Base-by-base conservation (phyloP, 2,797 vertebrate genomes). In the Coilia nasus region DNA sequence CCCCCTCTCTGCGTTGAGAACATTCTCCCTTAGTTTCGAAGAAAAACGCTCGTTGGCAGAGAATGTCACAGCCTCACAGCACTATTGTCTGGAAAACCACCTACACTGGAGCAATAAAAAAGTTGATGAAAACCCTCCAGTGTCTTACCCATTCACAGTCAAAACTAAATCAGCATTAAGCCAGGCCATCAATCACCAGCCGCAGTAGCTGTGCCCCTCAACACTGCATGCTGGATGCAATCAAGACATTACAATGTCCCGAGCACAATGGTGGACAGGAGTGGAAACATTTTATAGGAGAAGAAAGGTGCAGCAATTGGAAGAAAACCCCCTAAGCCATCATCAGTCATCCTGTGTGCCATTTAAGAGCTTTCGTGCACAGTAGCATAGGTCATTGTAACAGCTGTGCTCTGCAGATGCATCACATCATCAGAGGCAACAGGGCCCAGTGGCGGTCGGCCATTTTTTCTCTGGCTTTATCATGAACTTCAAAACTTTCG, bases 271-370 rank as follows among this genome's bases (percentile, higher is more conserved):
- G 31, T 9, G 1, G 35, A 78, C 71, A 44, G 71, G 71, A 83
- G 67, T 64, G 7, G 14, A 83, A 86, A 82, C 83, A 64, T 46
- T 11, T 85, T 87, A 59, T 1, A 21, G 3, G 57, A 21, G 57
- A 11, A 59, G 17, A 59, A 59, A 59, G 57, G 57, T 21, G 57
- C 35, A 78, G 31, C 17, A 19, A 78, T 31, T 78, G 71, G 71
- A 78, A 78, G 71, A 78, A 41, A 44, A 21, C 85, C 88, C 88
- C 84, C 85, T 88, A 83, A 93, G 86, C 91, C 81, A 87, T 80
- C 88, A 84, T 81, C 71, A 90, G 82, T 57, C 64, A 75, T 89
- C 90, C 78, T 87, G 85, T 15, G 0, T 88, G 84, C 88, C 81
- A 59, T 83, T 81, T 46, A 87, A 84, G 84, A 84, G 87, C 85